Percentiles rank a stretch among this genome's conserved stretches.
These are phyloP conservation scores for Urocolius indicus DNA, from an alignment of 2,113 vertebrate species.

Conservation along the genomic window DNA sequence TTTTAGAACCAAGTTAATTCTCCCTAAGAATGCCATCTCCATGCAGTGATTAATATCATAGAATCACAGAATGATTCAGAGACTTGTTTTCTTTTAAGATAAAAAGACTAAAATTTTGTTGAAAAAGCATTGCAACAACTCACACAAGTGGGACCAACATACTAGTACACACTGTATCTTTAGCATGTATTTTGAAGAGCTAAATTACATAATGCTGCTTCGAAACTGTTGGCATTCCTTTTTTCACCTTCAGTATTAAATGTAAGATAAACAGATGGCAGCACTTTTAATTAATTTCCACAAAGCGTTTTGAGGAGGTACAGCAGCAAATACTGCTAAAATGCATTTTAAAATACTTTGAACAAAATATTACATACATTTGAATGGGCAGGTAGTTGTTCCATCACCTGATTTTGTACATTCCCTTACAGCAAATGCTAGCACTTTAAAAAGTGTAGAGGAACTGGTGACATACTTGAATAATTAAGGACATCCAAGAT, in stretches of 20 bases:
- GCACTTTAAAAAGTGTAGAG: neutral
- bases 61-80: too few species aligned
- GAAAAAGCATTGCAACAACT: constrained; percentile 25
- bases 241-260: neutral
- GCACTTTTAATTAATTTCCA: constrained; percentile 65
- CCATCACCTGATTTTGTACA: neutral
- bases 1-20: neutral
- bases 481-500: neutral
- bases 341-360: neutral
- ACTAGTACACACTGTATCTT: neutral
- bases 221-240: neutral
- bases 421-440: neutral
- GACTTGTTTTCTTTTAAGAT: neutral
- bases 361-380: neutral
- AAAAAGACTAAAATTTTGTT: constrained; percentile 14
- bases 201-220: constrained; percentile 16
- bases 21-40: neutral
- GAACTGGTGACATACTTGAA: neutral
- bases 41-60: neutral
- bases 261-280: constrained; percentile 61
- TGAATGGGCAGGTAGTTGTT: neutral
- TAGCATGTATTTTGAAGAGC: constrained; percentile 22
- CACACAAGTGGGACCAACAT: neutral
- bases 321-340: neutral
- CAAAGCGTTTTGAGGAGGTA: constrained; percentile 13